phyloP scores from a whole-genome alignment of 2,113 vertebrate genomes.

The Python bivittatus region DNA sequence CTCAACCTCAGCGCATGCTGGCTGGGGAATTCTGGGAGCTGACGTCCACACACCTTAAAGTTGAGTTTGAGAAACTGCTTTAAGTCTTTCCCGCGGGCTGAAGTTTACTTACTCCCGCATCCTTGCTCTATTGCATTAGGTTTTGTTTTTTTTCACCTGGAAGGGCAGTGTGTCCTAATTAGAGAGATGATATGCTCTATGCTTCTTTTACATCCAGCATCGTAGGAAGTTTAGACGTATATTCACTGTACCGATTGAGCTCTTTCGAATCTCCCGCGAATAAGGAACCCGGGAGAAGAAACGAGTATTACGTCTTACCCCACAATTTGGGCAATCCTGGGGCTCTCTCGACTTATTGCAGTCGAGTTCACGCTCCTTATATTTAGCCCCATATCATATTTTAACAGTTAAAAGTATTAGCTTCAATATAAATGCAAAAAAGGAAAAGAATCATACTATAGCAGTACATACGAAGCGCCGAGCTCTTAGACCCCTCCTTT shows the following conservation, averaged over 20 bases:
- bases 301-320: neutral
- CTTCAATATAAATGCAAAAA: too few species aligned
- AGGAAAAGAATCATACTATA: neutral
- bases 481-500: neutral
- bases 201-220: neutral
- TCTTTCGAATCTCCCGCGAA: neutral
- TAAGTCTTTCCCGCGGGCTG: neutral
- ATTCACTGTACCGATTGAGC: neutral
- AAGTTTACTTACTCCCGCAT: neutral
- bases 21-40: neutral
- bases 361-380: neutral
- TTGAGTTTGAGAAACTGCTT: neutral
- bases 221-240: neutral
- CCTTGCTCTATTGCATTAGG: neutral
- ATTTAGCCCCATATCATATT: neutral
- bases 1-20: neutral
- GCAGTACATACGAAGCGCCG: neutral
- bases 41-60: neutral
- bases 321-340: neutral
- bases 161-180: neutral
- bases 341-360: neutral
- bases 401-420: neutral
- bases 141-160: neutral
- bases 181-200: neutral
- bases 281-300: neutral